Percentiles rank a stretch among this genome's conserved stretches.
These are phyloP conservation scores for Girardinichthys multiradiatus DNA, from an alignment of 2,113 vertebrate genomes.

Conservation along the genomic window DNA sequence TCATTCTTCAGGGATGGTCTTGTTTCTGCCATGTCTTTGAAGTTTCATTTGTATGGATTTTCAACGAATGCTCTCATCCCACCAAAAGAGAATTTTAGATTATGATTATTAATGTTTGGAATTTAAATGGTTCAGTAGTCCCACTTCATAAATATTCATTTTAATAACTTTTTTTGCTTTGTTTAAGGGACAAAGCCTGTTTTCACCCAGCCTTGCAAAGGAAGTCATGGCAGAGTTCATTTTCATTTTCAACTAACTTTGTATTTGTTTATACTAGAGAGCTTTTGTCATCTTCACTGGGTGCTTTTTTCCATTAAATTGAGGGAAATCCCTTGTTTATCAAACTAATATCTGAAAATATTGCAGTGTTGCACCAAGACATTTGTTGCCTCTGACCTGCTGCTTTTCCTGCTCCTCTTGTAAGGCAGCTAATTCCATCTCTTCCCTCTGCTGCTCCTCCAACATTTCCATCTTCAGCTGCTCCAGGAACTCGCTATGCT, in stretches of 20 bases:
- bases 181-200: slow-evolving; percentile 42
- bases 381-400: slow-evolving; percentile 59
- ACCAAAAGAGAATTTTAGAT: slow-evolving; percentile 65
- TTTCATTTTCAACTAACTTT: not conserved
- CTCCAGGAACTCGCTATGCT: slow-evolving; percentile 96
- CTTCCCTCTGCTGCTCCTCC: slow-evolving; percentile 92
- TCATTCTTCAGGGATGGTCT: slow-evolving; percentile 57
- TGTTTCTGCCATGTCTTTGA: slow-evolving; percentile 53
- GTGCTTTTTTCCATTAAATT: not conserved
- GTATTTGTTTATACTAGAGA: not conserved
- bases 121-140: slow-evolving; percentile 50
- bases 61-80: slow-evolving; percentile 34
- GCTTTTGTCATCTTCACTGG: not conserved
- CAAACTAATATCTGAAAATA: not conserved
- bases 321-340: not conserved
- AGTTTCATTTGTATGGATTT: slow-evolving; percentile 55
- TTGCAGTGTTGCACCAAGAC: not conserved
- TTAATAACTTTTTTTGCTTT: slow-evolving; percentile 17
- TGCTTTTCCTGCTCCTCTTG: slow-evolving; percentile 86
- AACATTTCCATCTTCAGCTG: slow-evolving; percentile 96
- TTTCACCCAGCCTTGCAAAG: slow-evolving; percentile 35
- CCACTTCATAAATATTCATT: slow-evolving; percentile 65
- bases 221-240: slow-evolving; percentile 37
- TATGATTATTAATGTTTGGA: slow-evolving; percentile 53
- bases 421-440: slow-evolving; percentile 81